These are phyloP conservation scores for Pseudolaguvia tuberculata DNA, from an alignment of 2,113 vertebrate genomes.

Conservation along the genomic window DNA sequence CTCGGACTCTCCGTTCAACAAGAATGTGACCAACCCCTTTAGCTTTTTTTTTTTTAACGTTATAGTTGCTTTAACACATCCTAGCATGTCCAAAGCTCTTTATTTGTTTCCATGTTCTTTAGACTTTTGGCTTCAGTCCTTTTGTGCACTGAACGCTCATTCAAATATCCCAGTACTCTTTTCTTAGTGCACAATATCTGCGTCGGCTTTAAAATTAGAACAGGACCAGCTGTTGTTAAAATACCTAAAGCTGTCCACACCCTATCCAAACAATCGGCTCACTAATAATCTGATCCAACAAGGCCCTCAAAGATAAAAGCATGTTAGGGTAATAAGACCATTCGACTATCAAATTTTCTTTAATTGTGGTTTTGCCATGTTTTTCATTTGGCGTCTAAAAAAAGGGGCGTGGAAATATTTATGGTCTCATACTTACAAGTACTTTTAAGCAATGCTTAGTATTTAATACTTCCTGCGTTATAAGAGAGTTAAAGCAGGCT, in stretches of 20 bases:
- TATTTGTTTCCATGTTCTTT: conserved; percentile 11
- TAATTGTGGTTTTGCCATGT: too few species aligned
- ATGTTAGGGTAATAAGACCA: too few species aligned
- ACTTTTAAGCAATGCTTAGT: too few species aligned
- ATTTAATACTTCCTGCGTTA: too few species aligned
- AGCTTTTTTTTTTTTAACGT: neutral
- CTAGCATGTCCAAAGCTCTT: neutral
- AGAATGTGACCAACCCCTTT: neutral
- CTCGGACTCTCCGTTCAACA: neutral
- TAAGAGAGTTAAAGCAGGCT: too few species aligned
- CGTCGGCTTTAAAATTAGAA: conserved; percentile 59
- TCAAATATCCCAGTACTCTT: conserved; percentile 18
- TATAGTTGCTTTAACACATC: conserved; percentile 6
- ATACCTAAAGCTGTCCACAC: conserved; percentile 47
- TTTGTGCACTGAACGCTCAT: neutral
- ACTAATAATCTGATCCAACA: conserved; percentile 53
- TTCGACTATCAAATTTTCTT: neutral
- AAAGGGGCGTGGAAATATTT: too few species aligned
- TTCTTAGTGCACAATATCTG: conserved; percentile 51
- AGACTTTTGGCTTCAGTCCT: conserved; percentile 4
- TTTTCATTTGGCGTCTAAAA: too few species aligned
- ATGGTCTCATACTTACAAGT: too few species aligned
- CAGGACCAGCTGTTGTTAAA: conserved; percentile 56
- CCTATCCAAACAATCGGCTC: conserved; percentile 52
- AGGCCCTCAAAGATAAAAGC: conserved; percentile 11